Base-by-base conservation (phyloP, 2,888 invertebrate species). In the Alloplasta piceator region DNA sequence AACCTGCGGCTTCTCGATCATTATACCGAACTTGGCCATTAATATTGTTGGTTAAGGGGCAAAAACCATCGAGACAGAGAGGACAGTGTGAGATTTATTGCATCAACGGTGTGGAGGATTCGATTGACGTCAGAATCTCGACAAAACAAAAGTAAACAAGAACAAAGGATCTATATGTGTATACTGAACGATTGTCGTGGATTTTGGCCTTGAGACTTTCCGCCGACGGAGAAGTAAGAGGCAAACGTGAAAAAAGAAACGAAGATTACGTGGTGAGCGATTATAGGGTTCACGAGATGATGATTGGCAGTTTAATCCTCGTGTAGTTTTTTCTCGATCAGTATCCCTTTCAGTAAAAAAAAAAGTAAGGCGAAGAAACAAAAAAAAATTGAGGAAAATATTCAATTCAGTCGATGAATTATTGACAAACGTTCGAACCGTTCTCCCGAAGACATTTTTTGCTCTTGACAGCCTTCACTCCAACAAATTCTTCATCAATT, bases 171-270 rank as follows among this genome's bases (percentile, higher is more conserved):
- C 48, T 52, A 52, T 10, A 10, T 43, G 43, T 43, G 43, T 43
- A 43, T 43, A 41, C 5, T 41, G 5, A 10, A 48, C n/a, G 38
- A 14, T 61, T 43, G 46, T 39, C n/a, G n/a, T n/a, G 70, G 64
- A 77, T 56, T 63, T 63, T 58, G 56, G 63, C 77, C 77, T 77
- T 77, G 41, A 14, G 70, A 46, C 55, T 77, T 64, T 77, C 46
- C 50, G 56, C 6, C 55, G 12, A 56, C 10, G 70, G 26, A 16
- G 61, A 52, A 14, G 63, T 63, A 12, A 63, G 70, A 56, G 63
- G 48, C 63, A 56, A 43, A 46, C 26, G 36, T 39, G 36, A 7
- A 56, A 39, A 48, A 63, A 68, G 39, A 56, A 16, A 70, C 46
- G 43, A 58, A 48, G 12, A 46, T 52, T 52, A 38, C 26, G 9